Evolutionary conservation across 2,113 vertebrate species (phyloP).

Genomic region (Microtus richardsoni): DNA sequence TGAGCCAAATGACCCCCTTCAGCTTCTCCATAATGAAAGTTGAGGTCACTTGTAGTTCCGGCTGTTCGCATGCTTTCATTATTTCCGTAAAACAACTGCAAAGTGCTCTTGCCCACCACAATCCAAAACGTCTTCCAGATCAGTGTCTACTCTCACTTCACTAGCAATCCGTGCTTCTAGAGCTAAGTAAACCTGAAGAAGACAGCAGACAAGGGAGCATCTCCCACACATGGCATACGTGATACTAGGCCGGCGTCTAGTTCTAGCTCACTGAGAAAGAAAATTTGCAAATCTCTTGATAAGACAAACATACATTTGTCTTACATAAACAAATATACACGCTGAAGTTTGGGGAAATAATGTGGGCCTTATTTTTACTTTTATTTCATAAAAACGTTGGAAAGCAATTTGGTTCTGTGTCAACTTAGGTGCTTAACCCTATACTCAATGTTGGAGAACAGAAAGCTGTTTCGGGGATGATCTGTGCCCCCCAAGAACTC

Average conservation of each 20-base stretch:
- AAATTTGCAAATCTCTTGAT: background rate
- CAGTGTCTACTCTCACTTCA: conserved; percentile 21
- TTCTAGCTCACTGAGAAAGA: conserved; percentile 19
- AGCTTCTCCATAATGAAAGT: background rate
- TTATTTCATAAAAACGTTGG: conserved; percentile 23
- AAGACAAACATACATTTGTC: background rate
- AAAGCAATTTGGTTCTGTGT: conserved; percentile 16
- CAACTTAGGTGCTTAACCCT: conserved; percentile 11
- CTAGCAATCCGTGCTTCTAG: background rate
- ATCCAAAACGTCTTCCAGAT: conserved; percentile 8
- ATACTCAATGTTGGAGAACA: background rate
- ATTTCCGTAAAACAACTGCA: background rate
- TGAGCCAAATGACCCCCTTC: background rate
- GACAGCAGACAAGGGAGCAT: background rate
- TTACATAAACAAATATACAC: background rate
- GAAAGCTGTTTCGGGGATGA: background rate
- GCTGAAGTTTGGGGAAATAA: background rate
- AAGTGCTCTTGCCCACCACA: background rate
- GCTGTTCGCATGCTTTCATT: background rate
- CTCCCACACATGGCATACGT: background rate
- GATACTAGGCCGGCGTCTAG: conserved; percentile 4
- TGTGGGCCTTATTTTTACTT: background rate
- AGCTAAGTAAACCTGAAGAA: background rate
- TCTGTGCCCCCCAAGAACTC: background rate
- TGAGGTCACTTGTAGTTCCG: background rate